Evolutionary conservation across 1,140 invertebrate species (phyloP), one percentile per base, ranked within the genome.

Genomic region (Vanessa tameamea): DNA sequence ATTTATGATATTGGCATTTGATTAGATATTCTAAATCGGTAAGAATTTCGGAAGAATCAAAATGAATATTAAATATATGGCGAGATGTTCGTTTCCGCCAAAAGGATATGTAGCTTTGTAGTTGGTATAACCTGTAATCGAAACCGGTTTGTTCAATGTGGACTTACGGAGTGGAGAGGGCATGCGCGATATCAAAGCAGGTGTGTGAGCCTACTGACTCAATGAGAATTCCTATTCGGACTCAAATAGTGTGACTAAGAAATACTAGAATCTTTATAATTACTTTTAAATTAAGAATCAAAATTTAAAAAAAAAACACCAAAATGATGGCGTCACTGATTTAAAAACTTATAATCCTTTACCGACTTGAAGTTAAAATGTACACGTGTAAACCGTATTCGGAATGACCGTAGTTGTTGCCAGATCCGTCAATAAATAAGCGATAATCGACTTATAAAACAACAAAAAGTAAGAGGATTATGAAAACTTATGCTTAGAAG

Each of bases 171-270:
- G 78, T 71, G 81, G 80, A 84, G 84, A 88, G 83, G 84, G 87
- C 83, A 84, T 87, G 83, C 83, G 86, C 89, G 86, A 88, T 89
- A 90, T 87, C 82, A 86, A 86, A 90, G 90, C 90, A 92, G 88
- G 88, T 92, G 89, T 88, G 84, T 81, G 82, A 82, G 84, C 85
- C 83, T 81, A 87, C 82, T 86, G 81, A 80, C 86, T 89, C 89
- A 91, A 91, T 90, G 86, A 89, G 83, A 89, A 91, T 91, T 88
- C 87, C 87, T 81, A 78, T 86, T 83, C 78, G 67, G 80, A 82
- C 83, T 85, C 83, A 86, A 85, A 84, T 82, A 81, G 78, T 78
- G 70, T 71, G 64, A 68, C 67, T 64, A 64, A 73, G 74, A 78
- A 71, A 73, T 78, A 75, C 69, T 71, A 13, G 66, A 23, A 57